Evolutionary conservation across 2,888 invertebrate genomes (phyloP).

Genomic region (Aspidiotus rigidus): DNA sequence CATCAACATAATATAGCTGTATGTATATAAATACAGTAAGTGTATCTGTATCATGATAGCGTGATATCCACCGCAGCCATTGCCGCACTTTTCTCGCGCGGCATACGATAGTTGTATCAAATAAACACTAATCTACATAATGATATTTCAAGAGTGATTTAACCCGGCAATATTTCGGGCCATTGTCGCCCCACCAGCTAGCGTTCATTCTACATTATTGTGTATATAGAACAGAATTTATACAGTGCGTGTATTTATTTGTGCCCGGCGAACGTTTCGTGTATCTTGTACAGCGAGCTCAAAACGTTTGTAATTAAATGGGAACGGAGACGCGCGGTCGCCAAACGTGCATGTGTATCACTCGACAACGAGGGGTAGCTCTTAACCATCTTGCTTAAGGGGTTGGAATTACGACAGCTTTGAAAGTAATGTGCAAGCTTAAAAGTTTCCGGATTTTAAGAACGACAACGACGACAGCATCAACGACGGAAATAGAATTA

Average conservation of each 20-base stretch:
- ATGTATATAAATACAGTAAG: neutral
- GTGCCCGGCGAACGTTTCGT: slow-evolving; percentile 6
- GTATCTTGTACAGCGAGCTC: neutral
- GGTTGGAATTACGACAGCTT: slow-evolving; percentile 33
- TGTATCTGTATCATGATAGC: neutral
- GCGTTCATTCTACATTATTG: neutral
- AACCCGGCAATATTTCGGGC: slow-evolving; percentile 20
- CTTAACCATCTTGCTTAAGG: slow-evolving; percentile 18
- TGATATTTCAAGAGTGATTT: slow-evolving; percentile 32
- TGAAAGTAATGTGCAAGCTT: slow-evolving; percentile 25
- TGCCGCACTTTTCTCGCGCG: neutral
- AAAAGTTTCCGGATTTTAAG: slow-evolving; percentile 33
- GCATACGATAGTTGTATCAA: slow-evolving; percentile 16
- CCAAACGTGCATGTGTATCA: slow-evolving; percentile 12
- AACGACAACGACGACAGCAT: neutral
- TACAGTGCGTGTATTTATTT: neutral
- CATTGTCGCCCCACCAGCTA: slow-evolving; percentile 5
- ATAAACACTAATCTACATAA: slow-evolving; percentile 33
- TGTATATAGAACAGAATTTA: neutral
- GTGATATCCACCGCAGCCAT: neutral
- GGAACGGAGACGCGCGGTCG: slow-evolving; percentile 19
- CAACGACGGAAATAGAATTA: slow-evolving; percentile 29
- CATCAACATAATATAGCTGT: neutral
- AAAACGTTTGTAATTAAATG: slow-evolving; percentile 24
- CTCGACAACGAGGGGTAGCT: slow-evolving; percentile 23